Base-by-base conservation (phyloP, 2,113 vertebrate species). In the Lophotis ruficrista region DNA sequence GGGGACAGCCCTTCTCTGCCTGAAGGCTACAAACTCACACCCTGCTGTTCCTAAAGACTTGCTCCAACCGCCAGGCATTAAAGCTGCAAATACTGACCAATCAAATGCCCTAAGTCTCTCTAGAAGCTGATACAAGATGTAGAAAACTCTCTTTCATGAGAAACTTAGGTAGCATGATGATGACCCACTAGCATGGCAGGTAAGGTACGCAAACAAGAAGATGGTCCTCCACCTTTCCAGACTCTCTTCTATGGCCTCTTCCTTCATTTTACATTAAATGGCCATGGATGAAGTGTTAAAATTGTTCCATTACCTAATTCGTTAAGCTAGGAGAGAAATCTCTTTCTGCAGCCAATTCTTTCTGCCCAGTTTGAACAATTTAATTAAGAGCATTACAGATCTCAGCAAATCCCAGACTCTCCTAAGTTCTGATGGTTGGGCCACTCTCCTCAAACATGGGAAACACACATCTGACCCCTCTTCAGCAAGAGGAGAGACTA, bases 341-440 rank as follows among this genome's bases (percentile, higher is more conserved):
- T 41, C 57, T 60, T 87, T 64, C 56, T 76, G 57, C 27, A 89
- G 87, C 61, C 93, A 96, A 95, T 68, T 69, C 27, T 93, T 89
- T 82, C 77, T 60, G 21, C 17, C 54, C 54, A 65, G 48, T 65
- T 87, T 53, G 48, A 96, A 53, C 16, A 51, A 69, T 85, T 89
- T 58, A 38, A 50, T 72, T 76, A 76, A 69, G 57, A 94, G 60
- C 50, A 48, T 16, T 68, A 31, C 27, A 70, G 64, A 54, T 58
- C 47, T 57, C 37, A 10, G 72, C 27, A 16, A 22, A 11, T 72
- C 48, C 43, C 41, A 50, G 69, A 58, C 14, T 75, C n/a, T 28
- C 4, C 33, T 31, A 9, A 1, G 0, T 65, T 72, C 20, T 73
- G 30, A 15, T 73, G 53, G 23, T 28, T 58, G 57, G 71, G n/a